phyloP scores from a whole-genome alignment of 2,113 vertebrate species.

The Mellivora capensis region DNA sequence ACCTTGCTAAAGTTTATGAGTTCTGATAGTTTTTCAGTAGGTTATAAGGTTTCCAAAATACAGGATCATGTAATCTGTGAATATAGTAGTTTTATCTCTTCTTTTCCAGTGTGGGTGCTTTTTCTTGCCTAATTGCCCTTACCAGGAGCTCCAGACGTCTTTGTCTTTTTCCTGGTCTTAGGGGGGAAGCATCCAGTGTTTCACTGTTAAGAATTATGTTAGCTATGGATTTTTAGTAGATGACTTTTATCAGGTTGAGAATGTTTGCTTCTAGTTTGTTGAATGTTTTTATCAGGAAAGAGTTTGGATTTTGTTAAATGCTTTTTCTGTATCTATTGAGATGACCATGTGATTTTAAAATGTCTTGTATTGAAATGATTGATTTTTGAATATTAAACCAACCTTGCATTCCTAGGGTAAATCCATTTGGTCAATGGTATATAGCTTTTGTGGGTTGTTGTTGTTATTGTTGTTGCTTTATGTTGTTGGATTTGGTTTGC shows the following conservation, averaged over 20 bases:
- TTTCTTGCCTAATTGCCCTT: neutral
- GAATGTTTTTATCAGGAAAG: neutral
- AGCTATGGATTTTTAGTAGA: neutral
- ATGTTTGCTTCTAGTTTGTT: neutral
- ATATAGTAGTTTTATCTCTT: neutral
- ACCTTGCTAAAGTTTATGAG: neutral
- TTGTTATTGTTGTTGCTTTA: neutral
- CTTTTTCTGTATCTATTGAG: neutral
- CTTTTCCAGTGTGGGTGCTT: neutral
- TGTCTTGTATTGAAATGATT: neutral
- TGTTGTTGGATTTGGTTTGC: neutral
- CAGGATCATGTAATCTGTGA: neutral
- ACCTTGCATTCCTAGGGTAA: neutral
- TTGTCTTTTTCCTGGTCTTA: neutral
- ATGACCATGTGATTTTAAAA: neutral
- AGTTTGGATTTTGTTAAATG: neutral
- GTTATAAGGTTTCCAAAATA: neutral
- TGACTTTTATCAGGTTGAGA: neutral
- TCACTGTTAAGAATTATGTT: neutral
- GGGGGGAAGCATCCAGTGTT: neutral
- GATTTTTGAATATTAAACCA: neutral
- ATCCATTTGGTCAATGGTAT: neutral
- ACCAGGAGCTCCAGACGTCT: neutral
- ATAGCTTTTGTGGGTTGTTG: neutral
- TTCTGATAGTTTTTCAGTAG: neutral